Conservation (phyloP, 2,888 invertebrate species). For the Stramonita haemastoma region DNA sequence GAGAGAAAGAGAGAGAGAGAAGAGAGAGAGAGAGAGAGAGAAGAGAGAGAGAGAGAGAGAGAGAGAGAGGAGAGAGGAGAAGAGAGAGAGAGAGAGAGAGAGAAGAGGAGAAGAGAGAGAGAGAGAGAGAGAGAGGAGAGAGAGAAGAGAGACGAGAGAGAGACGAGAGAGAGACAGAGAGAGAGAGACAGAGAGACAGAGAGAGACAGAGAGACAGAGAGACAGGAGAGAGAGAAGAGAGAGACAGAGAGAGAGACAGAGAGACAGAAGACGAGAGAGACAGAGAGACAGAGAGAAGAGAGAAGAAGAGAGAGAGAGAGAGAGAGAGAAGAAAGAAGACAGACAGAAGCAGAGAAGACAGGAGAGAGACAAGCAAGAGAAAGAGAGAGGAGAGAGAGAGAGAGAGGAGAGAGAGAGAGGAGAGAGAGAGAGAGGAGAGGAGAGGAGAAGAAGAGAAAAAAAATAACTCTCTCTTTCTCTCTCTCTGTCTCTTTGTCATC, state of each 20-base stretch:
- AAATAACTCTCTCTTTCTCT: not conserved
- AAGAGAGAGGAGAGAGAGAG: no score
- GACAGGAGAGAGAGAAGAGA: not conserved
- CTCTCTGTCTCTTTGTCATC: not conserved
- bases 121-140: not conserved
- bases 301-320: no score
- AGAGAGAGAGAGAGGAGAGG: no score
- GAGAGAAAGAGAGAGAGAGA: constrained; percentile 17
- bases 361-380: no score
- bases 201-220: constrained; percentile 23
- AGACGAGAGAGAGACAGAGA: not conserved
- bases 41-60: not conserved
- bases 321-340: no score
- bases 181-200: no score
- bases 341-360: no score
- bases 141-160: not conserved
- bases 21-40: not conserved
- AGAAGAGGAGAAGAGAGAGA: not conserved
- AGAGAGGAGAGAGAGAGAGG: no score
- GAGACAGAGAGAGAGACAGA: not conserved
- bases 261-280: no score
- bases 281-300: no score
- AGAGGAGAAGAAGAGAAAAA: no score
- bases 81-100: not conserved
- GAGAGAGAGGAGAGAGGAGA: not conserved